Conservation (phyloP, 2,113 vertebrate species). For the Phyllostomus hastatus region DNA sequence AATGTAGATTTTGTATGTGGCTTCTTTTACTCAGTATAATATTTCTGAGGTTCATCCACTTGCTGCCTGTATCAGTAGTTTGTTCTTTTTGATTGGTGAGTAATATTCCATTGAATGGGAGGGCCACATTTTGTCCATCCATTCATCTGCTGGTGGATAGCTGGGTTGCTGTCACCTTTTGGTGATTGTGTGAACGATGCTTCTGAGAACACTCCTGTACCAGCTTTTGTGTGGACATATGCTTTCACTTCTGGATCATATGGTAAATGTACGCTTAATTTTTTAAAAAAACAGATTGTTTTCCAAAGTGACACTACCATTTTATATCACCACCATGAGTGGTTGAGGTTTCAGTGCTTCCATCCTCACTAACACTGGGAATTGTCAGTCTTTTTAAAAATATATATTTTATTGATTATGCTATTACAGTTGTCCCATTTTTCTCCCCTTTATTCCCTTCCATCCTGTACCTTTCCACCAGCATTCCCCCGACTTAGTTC, state of each 20-base stretch:
- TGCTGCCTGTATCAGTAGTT: too few species aligned
- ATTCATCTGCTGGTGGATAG: not conserved
- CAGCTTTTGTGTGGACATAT: not conserved
- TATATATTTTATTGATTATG: too few species aligned
- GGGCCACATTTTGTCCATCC: not conserved
- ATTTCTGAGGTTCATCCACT: not conserved
- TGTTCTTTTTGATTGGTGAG: not conserved
- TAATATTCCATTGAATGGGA: not conserved
- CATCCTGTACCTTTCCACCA: too few species aligned
- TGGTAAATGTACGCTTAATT: not conserved
- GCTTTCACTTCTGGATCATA: not conserved
- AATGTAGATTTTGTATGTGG: not conserved
- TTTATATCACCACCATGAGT: not conserved
- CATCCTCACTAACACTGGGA: not conserved
- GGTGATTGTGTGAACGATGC: not conserved
- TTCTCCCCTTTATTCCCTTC: too few species aligned
- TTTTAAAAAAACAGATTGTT: not conserved
- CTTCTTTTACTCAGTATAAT: not conserved
- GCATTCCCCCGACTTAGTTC: too few species aligned
- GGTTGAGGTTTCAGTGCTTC: not conserved
- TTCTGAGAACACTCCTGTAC: not conserved
- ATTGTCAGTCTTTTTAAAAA: not conserved
- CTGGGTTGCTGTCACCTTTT: not conserved
- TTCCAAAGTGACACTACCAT: not conserved
- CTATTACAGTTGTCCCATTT: too few species aligned